Evolutionary conservation across 2,797 vertebrate species (phyloP), one percentile per base, ranked within the genome.

Genomic region (Phataginus tricuspis): DNA sequence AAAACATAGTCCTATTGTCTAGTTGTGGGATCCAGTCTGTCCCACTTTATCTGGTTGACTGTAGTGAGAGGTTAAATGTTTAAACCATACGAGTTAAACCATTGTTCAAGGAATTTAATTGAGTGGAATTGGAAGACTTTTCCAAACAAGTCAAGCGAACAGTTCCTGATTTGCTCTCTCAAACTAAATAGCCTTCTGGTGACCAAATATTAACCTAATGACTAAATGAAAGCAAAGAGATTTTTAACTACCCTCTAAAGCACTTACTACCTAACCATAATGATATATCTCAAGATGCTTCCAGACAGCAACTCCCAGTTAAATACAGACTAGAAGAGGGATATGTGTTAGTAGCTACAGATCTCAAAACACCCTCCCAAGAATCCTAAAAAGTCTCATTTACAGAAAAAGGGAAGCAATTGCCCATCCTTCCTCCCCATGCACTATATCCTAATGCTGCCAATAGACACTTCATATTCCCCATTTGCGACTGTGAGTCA

Each of bases 111-210:
- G 82, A 82, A 92, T 49, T 77, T 29, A 93, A 86, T 0, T 66
- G 66, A 95, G 37, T 68, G 27, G 34, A 92, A 57, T 39, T 45
- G 64, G 86, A 88, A 92, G 72, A 88, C 82, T 84, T 97, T 83
- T 84, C 45, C 72, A 96, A 93, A 91, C 55, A n/a, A 92, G n/a
- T 82, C 93, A 84, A 90, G 84, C 74, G 86, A 89, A 90, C 63
- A 78, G 64, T 83, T 25, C 37, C 45, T 87, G 59, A 79, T 92
- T 77, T 53, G 59, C 34, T 89, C 77, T 85, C 51, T 80, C 14
- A 77, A 49, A 59, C 19, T n/a, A 80, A 94, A 86, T 82, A 82
- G 68, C 34, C 53, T 83, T 63, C 3, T 66, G 51, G 13, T 87
- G 57, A 63, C 69, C 89, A 80, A 90, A 90, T 94, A 94, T 71